Evolutionary conservation across 2,888 invertebrate genomes (phyloP), one percentile per base, ranked within the genome.

Genomic region (Pristionchus arcanus): DNA sequence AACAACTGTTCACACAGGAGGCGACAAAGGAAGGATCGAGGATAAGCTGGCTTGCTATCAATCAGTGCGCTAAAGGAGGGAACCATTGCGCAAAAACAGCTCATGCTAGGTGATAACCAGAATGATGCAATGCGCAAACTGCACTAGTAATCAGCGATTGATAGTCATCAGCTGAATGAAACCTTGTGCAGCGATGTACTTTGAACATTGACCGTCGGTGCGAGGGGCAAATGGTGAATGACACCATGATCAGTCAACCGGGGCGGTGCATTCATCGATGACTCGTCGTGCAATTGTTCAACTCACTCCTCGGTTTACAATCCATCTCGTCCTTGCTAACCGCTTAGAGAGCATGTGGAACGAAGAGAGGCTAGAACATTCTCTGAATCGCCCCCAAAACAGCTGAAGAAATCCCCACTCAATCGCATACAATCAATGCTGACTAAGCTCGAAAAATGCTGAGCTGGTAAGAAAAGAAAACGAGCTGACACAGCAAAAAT

Each of bases 111-210:
- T 1, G 81, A 0, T 13, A 81, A 81, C 49, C 28, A 81, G 42
- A 77, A 34, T 81, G 81, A 81, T 28, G 81, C 49, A 81, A 81
- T 81, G 49, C 15, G 49, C 49, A 37, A 74, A 34, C 21, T 81
- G 0, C 81, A 81, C n/a, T 15, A n/a, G n/a, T 81, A 28, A 42
- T 7, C 81, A 28, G 0, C 81, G 49, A 49, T 28, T 81, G 81
- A 81, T 81, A 81, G 49, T 81, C 81, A 81, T 81, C 81, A 81
- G 81, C 81, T 53, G 81, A 81, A 81, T 11, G 42, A 81, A 37
- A 37, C 74, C 37, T 28, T 81, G 81, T 53, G 81, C 81, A 2
- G 74, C 31, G 28, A 28, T 81, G 81, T 49, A 81, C 81, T 81
- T 77, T 81, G 81, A n/a, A 81, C 42, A 16, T 81, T 81, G 81